Base-by-base conservation (phyloP, 2,113 vertebrate genomes). In the Alouatta palliata region DNA sequence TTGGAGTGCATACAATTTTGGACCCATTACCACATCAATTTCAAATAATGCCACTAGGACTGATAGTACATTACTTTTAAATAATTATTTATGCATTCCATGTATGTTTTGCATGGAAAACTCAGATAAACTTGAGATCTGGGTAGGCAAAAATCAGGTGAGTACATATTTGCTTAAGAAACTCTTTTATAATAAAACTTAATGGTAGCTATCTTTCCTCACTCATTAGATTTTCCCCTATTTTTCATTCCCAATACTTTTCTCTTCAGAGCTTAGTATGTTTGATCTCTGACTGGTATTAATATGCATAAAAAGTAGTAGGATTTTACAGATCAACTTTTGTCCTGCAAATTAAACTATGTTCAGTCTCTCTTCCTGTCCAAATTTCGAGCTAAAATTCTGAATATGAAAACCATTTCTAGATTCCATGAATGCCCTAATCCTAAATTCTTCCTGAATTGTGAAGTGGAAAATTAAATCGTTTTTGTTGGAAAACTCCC, bases 401-500 rank as follows among this genome's bases (percentile, higher is more conserved):
- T 75, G 56, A 91, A 96, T 97, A 96, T 73, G 21, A 97, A 97
- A 90, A 79, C 35, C 83, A 82, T 66, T 45, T 94, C 66, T 95
- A 95, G 83, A 80, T 82, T 88, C 43, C 49, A 64, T 92, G 82
- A 92, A 77, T 94, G 47, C 91, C 75, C 86, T 90, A 32, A 61
- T 97, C 95, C 92, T 97, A 96, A 64, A 96, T 97, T 98, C 93
- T 97, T 97, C 90, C 96, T 94, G 96, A 97, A 95, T 97, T 93
- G 86, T 79, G 85, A 95, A 97, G 91, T 97, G 89, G 94, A 98
- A 98, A 98, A 97, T 93, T 95, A 90, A 97, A 92, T 96, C 58
- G 12, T 97, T 98, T 93, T 98, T 97, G 86, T 98, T 98, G 97
- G 98, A 98, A 98, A 98, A 95, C 94, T 94, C 97, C 87, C 49